These are phyloP conservation scores for Andricus curvator DNA, from an alignment of 2,888 invertebrate species.

Conservation along the genomic window DNA sequence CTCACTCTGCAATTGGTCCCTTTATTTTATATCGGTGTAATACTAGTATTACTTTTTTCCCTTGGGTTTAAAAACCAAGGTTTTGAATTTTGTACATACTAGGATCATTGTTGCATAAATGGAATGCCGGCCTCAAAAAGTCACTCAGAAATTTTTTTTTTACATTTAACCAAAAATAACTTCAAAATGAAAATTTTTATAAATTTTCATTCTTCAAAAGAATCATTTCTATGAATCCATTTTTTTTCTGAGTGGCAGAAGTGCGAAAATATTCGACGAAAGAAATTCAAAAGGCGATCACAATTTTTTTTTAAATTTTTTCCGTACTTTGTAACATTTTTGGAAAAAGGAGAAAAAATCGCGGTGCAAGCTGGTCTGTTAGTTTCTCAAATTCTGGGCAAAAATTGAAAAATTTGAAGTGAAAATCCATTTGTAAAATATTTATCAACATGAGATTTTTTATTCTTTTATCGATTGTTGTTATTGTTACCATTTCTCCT, in stretches of 20 bases:
- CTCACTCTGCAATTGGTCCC: slow-evolving; percentile 64
- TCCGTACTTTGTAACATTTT: neutral
- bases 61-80: slow-evolving; percentile 46
- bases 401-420: neutral
- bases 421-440: neutral
- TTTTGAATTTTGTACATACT: slow-evolving; percentile 67
- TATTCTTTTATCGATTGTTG: neutral
- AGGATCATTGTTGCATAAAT: slow-evolving; percentile 61
- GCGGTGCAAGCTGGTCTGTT: neutral
- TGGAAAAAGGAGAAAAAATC: neutral
- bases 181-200: too few species aligned
- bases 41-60: slow-evolving; percentile 66
- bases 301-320: slow-evolving; percentile 41
- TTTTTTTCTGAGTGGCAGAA: slow-evolving; percentile 51
- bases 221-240: too few species aligned
- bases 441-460: neutral
- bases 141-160: too few species aligned
- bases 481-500: slow-evolving; percentile 23
- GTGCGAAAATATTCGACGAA: slow-evolving; percentile 19
- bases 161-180: too few species aligned
- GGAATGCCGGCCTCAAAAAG: slow-evolving; percentile 49
- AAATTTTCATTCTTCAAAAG: too few species aligned
- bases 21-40: slow-evolving; percentile 68
- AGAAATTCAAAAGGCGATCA: slow-evolving; percentile 44
- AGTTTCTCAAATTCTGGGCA: neutral